These are phyloP conservation scores for Ciconia nigra DNA, from an alignment of 2,797 vertebrate species.

Conservation along the genomic window DNA sequence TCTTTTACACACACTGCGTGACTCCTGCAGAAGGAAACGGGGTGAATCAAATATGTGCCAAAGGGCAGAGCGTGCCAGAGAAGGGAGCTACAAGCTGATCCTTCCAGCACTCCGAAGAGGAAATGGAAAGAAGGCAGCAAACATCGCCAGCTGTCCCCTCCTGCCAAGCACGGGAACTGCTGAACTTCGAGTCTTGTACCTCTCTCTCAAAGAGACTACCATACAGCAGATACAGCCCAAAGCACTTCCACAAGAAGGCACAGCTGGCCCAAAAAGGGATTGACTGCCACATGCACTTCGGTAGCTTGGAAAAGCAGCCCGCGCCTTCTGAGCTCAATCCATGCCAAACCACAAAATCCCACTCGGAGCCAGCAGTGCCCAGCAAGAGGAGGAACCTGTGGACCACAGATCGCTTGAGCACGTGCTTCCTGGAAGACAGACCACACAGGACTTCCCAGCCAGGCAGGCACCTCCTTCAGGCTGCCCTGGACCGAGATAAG, in stretches of 20 bases:
- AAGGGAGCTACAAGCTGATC: neutral
- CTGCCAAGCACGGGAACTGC: neutral
- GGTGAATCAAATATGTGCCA: neutral
- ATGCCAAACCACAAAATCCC: neutral
- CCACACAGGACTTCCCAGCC: neutral
- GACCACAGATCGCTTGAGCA: neutral
- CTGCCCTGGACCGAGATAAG: neutral
- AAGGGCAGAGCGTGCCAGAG: neutral
- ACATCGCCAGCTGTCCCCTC: neutral
- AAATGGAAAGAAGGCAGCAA: neutral
- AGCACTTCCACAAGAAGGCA: neutral
- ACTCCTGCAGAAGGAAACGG: neutral
- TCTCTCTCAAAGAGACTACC: neutral
- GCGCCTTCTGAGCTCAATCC: neutral
- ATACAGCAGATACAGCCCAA: neutral
- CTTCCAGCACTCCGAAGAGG: neutral
- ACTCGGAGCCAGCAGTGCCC: neutral
- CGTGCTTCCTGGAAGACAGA: neutral
- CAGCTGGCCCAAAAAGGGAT: neutral
- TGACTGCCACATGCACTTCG: accelerated
- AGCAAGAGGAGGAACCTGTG: neutral
- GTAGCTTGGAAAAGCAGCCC: neutral
- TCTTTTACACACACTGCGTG: neutral
- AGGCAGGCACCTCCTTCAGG: neutral
- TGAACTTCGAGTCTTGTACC: neutral